Base-by-base conservation (phyloP, 92 coral and sea anemone species). In the Porites rus region DNA sequence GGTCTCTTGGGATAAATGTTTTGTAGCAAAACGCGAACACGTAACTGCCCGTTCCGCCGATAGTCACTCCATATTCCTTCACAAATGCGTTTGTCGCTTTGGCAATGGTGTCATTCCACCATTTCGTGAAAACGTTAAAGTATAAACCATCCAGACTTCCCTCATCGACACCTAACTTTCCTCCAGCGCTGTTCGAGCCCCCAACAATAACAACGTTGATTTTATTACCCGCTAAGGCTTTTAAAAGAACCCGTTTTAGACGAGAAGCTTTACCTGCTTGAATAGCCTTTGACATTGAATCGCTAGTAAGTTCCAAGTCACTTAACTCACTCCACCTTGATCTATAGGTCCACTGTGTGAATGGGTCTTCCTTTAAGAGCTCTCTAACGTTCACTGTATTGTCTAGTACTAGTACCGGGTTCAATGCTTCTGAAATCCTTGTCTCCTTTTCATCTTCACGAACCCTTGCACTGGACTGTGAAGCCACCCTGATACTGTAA, bases 141-240 rank as follows among this genome's bases (percentile, higher is more conserved):
- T 87, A 95, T 56, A 89, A 65, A n/a, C 90, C 92, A 0, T 88
- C 59, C 17, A 91, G 56, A 63, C 88, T 70, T 25, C 87, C 76
- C 56, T 91, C 92, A 67, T 89, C 93, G 21, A 78, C 86, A 46
- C 88, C 87, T 14, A 95, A 56, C 8, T 94, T 95, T n/a, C 96
- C 98, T 11, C 96, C 98, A 11, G 98, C 98, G 20, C 93, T 90
- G 69, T 95, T 95, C 8, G 98, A 95, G 7, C 98, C 97, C 17
- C 97, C 97, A 3, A 93, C 84, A 38, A 94, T 92, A 71, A 90
- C 84, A 3, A 92, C n/a, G 16, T 90, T 84, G 17, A 95, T 78
- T 18, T 77, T 43, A 65, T 86, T 72, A 12, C 97, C 97, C 14
- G 58, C 69, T 4, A 89, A 25, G 1, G 91, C 96, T 87, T 92